A percentile compares a stretch with the other conserved stretches of the same genome.
Conservation (phyloP, 2,888 invertebrate species). For the Drosophila colorata region DNA sequence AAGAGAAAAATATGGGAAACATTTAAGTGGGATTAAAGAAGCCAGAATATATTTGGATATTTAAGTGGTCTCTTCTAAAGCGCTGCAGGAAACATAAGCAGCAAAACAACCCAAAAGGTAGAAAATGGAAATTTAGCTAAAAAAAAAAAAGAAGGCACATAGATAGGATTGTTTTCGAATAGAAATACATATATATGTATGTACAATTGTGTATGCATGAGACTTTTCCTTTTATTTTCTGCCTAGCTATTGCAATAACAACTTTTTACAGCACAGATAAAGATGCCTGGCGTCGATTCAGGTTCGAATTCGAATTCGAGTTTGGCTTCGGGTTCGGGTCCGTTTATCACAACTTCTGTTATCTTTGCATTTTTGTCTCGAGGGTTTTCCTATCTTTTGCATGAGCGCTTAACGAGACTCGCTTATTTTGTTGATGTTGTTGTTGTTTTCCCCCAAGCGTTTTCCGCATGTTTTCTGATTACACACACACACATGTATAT, state of each 20-base stretch:
- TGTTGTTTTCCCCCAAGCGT: slow-evolving; percentile 36
- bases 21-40: too few species aligned
- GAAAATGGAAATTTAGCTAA: not conserved
- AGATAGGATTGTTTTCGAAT: not conserved
- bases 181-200: not conserved
- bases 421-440: slow-evolving; percentile 33
- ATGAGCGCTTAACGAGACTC: slow-evolving; percentile 10
- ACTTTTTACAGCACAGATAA: slow-evolving; percentile 30
- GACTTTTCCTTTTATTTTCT: slow-evolving; percentile 4
- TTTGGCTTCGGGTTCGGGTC: not conserved
- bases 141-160: not conserved
- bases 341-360: slow-evolving; percentile 38
- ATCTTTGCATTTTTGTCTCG: slow-evolving; percentile 38
- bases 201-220: not conserved
- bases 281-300: slow-evolving; percentile 4
- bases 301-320: not conserved
- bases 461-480: slow-evolving; percentile 59
- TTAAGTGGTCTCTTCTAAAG: too few species aligned
- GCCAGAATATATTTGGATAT: too few species aligned
- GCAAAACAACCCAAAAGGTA: too few species aligned
- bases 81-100: too few species aligned
- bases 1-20: not conserved
- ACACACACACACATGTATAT: slow-evolving; percentile 23
- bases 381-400: slow-evolving; percentile 21
- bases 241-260: slow-evolving; percentile 16